These are phyloP conservation scores for Caenorhabditis becei DNA, from an alignment of 2,888 invertebrate genomes.

Conservation along the genomic window DNA sequence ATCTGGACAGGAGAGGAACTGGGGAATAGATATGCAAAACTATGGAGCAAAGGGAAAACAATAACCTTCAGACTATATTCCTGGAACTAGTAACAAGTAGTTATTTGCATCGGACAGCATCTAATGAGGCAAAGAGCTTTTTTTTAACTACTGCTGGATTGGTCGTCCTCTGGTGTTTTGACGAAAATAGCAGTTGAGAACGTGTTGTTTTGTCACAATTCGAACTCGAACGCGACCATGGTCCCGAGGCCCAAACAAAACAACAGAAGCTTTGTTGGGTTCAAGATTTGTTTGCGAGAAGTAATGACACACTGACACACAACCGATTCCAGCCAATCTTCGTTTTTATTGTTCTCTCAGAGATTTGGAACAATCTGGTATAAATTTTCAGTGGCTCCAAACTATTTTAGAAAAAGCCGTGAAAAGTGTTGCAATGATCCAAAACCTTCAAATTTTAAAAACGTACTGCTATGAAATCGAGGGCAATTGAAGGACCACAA, in stretches of 20 bases:
- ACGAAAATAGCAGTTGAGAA: slow-evolving; percentile 21
- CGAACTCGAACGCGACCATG: slow-evolving; percentile 30
- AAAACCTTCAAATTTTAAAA: neutral
- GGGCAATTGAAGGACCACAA: slow-evolving; percentile 23
- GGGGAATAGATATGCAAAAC: neutral
- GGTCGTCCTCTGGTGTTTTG: slow-evolving; percentile 52
- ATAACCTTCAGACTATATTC: neutral
- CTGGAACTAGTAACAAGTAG: no score
- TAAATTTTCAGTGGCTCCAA: neutral
- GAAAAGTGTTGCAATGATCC: neutral
- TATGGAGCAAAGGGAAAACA: neutral
- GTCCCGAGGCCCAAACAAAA: slow-evolving; percentile 31
- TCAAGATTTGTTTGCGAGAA: slow-evolving; percentile 47
- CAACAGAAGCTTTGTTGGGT: slow-evolving; percentile 28
- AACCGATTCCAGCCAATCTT: neutral
- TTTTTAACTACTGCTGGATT: slow-evolving; percentile 6
- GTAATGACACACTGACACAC: slow-evolving; percentile 26
- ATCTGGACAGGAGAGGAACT: neutral
- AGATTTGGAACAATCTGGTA: no score
- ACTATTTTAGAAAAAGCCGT: neutral
- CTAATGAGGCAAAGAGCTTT: neutral
- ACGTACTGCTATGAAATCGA: slow-evolving; percentile 18
- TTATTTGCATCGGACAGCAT: no score
- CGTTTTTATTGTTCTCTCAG: neutral
- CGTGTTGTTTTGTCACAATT: slow-evolving; percentile 50